Evolutionary conservation across 2,888 invertebrate species (phyloP), one percentile per base, ranked within the genome.

Genomic region (Chrysolina americana): DNA sequence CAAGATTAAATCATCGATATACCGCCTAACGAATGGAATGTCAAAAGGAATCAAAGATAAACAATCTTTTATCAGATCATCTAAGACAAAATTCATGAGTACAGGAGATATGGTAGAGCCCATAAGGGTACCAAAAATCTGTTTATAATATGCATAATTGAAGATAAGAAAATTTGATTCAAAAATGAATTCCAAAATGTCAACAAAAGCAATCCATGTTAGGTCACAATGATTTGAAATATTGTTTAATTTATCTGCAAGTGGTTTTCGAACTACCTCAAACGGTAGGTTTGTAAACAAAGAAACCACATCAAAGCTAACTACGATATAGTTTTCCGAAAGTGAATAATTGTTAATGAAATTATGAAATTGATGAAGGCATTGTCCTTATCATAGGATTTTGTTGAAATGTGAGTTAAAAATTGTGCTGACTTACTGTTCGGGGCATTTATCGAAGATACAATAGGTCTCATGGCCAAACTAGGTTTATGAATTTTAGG

Each of bases 271-370:
- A 13, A 64, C 65, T 50, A 50, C 65, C 1, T 65, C 5, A 28
- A 65, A 41, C 0, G 65, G 71, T 36, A 70, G n/a, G 23, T 65
- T 71, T 4, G 71, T 71, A 53, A 71, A 71, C 2, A 65, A 19
- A n/a, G 71, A 71, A 4, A 64, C 41, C 0, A 48, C 48, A n/a
- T 48, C 48, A 48, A 48, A 48, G n/a, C 48, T 48, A 1, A 48
- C n/a, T n/a, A 48, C 10, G 1, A 48, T n/a, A 48, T 48, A 44
- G 10, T 65, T 48, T 17, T 65, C 17, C 2, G 71, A 66, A 36
- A 71, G 8, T 36, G 9, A 2, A 28, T 41, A 47, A 15, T 59
- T n/a, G 17, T 56, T 68, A 3, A n/a, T n/a, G n/a, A n/a, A n/a
- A n/a, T n/a, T n/a, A 48, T 28, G 9, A 47, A 21, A 5, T 41